Percentiles rank a stretch among this genome's conserved stretches.
Evolutionary conservation across 2,888 invertebrate species (phyloP).

Genomic region (Apotomis turbidana): DNA sequence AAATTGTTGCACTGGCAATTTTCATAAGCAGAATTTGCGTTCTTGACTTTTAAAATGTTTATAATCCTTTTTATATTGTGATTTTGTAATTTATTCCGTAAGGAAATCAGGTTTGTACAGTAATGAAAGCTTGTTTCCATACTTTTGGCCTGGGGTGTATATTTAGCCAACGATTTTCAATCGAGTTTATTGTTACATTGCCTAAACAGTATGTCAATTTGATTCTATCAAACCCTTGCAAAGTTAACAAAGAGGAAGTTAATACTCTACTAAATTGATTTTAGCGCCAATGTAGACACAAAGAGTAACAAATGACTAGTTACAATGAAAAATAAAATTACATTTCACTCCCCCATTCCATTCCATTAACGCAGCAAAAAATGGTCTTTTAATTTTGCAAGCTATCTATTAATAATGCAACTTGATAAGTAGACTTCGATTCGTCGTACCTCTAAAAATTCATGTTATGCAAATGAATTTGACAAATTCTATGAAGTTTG

Average conservation of each 20-base stretch:
- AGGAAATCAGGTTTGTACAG: too few species aligned
- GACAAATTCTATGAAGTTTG: constrained; percentile 29
- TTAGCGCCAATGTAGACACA: constrained; percentile 11
- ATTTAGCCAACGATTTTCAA: too few species aligned
- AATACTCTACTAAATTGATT: constrained; percentile 15
- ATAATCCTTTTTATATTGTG: too few species aligned
- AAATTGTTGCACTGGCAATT: too few species aligned
- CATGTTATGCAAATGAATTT: constrained; percentile 38
- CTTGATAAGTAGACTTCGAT: constrained; percentile 31
- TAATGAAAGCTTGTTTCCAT: too few species aligned
- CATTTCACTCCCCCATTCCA: not conserved
- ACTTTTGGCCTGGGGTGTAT: too few species aligned
- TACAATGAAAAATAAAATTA: constrained; percentile 10
- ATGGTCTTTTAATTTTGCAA: constrained; percentile 28
- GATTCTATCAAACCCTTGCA: constrained; percentile 2
- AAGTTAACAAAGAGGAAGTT: constrained; percentile 15
- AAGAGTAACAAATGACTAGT: constrained; percentile 24
- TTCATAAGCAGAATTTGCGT: too few species aligned
- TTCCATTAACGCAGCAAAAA: constrained; percentile 16
- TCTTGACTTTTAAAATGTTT: too few species aligned
- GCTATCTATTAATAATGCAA: constrained; percentile 20
- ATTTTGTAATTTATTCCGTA: too few species aligned
- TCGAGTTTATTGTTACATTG: too few species aligned
- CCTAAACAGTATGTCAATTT: not conserved
- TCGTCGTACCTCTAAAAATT: constrained; percentile 29